These are phyloP conservation scores for Gymnocephalus cernua DNA, from an alignment of 2,113 vertebrate species.

Conservation along the genomic window DNA sequence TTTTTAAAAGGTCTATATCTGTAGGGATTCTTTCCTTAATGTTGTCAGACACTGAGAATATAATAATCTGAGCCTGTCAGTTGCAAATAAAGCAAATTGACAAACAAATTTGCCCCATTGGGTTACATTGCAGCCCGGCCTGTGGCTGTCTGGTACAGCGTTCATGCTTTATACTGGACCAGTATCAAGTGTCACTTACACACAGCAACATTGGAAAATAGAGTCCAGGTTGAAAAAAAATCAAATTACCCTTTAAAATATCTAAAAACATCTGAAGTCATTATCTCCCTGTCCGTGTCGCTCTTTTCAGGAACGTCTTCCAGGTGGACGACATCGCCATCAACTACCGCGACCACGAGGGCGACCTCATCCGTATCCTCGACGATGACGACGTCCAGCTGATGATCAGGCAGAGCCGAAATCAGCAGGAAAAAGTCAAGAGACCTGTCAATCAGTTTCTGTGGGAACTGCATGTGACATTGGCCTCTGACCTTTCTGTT, in stretches of 20 bases:
- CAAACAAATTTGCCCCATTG: no score
- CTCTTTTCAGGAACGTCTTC: constrained; percentile 86
- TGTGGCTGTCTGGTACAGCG: no score
- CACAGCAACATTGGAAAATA: no score
- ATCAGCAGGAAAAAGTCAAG: constrained; percentile 67
- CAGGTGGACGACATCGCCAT: constrained; percentile 86
- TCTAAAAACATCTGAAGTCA: not conserved
- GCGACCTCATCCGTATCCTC: constrained; percentile 91
- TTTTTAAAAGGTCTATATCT: no score
- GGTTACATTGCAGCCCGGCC: no score
- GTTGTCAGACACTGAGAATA: no score
- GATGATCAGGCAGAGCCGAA: constrained; percentile 86
- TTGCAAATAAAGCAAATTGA: no score
- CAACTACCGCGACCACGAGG: constrained; percentile 91
- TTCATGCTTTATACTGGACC: no score
- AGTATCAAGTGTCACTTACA: no score
- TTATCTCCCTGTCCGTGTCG: not conserved
- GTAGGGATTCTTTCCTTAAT: no score
- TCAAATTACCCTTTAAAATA: not conserved
- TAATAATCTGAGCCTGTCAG: no score
- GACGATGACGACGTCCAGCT: constrained; percentile 90
- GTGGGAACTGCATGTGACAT: constrained; percentile 92
- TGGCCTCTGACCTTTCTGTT: constrained; percentile 85
- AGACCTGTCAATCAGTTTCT: constrained; percentile 88
- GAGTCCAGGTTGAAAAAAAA: no score